Conservation (phyloP, 2,888 invertebrate species). For the Cecidostiba fungosa region DNA sequence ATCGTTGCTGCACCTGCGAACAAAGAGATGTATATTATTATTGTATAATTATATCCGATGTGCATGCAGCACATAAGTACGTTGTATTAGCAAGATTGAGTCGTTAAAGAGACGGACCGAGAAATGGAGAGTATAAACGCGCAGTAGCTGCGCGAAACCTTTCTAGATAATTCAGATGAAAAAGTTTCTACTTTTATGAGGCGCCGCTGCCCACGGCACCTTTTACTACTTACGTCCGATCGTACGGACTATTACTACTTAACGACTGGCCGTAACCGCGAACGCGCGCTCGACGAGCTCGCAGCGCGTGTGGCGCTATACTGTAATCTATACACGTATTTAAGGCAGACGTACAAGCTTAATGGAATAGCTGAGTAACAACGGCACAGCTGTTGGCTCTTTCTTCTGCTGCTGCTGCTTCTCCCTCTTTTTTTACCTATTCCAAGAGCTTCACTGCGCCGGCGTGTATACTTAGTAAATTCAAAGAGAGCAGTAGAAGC, state of each 20-base stretch:
- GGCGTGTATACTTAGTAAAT: slow-evolving; percentile 23
- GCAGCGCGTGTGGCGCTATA: background rate
- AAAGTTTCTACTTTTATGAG: slow-evolving; percentile 48
- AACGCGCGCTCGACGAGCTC: background rate
- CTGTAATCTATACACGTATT: slow-evolving; percentile 45
- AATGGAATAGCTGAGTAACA: slow-evolving; percentile 48
- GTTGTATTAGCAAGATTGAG: slow-evolving; percentile 18
- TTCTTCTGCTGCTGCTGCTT: background rate
- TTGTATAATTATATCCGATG: background rate
- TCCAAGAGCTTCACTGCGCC: background rate
- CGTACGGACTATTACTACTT: slow-evolving; percentile 49
- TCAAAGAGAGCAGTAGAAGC: background rate
- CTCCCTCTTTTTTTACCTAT: background rate
- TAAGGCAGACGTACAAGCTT: slow-evolving; percentile 30
- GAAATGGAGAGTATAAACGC: background rate
- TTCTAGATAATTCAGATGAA: slow-evolving; percentile 50
- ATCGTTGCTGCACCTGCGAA: slow-evolving; percentile 25
- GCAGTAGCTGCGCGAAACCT: background rate
- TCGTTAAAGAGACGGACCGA: background rate
- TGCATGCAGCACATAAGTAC: no score
- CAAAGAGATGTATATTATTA: background rate
- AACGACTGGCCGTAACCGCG: slow-evolving; percentile 37
- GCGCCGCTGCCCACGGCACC: background rate
- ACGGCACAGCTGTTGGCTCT: background rate
- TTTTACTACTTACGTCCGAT: slow-evolving; percentile 56